A percentile compares a stretch with the other conserved stretches of the same genome.
These are phyloP conservation scores for Apostichopus japonicus DNA, from an alignment of 35 echinoderm and acorn worm genomes.

Conservation along the genomic window DNA sequence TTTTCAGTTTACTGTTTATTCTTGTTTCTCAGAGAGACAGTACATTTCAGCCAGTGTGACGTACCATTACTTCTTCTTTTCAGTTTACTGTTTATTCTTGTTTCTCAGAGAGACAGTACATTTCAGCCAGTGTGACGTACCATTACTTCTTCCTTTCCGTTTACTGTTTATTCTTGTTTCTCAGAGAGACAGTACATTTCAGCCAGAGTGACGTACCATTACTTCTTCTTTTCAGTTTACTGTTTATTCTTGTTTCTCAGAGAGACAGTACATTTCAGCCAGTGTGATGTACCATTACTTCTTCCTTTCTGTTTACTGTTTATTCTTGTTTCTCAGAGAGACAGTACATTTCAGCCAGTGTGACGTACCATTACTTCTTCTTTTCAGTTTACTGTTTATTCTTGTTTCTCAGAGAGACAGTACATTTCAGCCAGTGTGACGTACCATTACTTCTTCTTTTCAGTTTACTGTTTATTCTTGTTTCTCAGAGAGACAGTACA, in stretches of 20 bases:
- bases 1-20: too few relatives aligned
- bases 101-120: slow-evolving; percentile 17
- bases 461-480: too few relatives aligned
- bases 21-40: slow-evolving; percentile 2
- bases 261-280: slow-evolving; percentile 22
- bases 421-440: too few relatives aligned
- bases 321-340: too few relatives aligned
- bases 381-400: too few relatives aligned
- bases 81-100: neutral
- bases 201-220: slow-evolving; percentile 35
- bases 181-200: slow-evolving; percentile 26
- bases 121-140: slow-evolving; percentile 37
- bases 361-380: too few relatives aligned
- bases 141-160: neutral
- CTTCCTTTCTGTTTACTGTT: too few relatives aligned
- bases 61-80: slow-evolving; percentile 23
- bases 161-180: neutral
- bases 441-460: too few relatives aligned
- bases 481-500: too few relatives aligned
- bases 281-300: slow-evolving; percentile 29
- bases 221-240: neutral
- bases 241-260: neutral
- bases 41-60: slow-evolving; percentile 30
- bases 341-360: too few relatives aligned
- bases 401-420: too few relatives aligned